Evolutionary conservation across 2,888 invertebrate genomes (phyloP), one percentile per base, ranked within the genome.

Genomic region (Aproaerema taeniolella): DNA sequence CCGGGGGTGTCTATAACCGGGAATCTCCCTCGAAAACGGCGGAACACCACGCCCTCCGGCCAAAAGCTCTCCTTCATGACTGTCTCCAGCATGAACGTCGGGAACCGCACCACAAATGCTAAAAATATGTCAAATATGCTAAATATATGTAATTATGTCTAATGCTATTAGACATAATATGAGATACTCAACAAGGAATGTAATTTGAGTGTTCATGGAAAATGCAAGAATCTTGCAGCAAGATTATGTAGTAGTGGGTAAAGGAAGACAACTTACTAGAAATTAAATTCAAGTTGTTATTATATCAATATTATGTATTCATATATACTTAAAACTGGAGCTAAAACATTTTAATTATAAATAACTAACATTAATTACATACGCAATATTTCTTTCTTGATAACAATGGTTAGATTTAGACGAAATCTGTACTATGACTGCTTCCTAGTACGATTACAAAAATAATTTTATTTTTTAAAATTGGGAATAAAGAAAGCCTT

Each of bases 281-380:
- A 47, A 20, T 6, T 6, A 20, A 20, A 41, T 50, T 43, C 35
- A 44, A n/a, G n/a, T 53, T 28, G 13, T 47, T 48, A 57, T 51
- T 66, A 67, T 68, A 65, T 73, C 64, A 74, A 73, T 73, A 67
- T 68, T 59, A 66, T 66, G 60, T 72, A 65, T 70, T 67, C 55
- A 63, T 59, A 55, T 54, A 49, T 60, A 72, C 69, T 78, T 82
- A 79, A 79, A 82, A 76, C 73, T 68, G 75, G 75, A 80, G 80
- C 74, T 82, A 83, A 82, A 83, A 83, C 74, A 73, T 72, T 74
- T 66, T 66, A 65, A 67, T 26, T 20, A 67, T 67, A n/a, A 67
- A 69, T 65, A 61, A 71, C 74, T 77, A 77, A 72, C 64, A 56
- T 68, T 65, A 65, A 44, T 57, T 54, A n/a, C n/a, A n/a, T n/a